These are phyloP conservation scores for Cacoxenus indagator DNA, from an alignment of 2,888 invertebrate species.

Conservation along the genomic window DNA sequence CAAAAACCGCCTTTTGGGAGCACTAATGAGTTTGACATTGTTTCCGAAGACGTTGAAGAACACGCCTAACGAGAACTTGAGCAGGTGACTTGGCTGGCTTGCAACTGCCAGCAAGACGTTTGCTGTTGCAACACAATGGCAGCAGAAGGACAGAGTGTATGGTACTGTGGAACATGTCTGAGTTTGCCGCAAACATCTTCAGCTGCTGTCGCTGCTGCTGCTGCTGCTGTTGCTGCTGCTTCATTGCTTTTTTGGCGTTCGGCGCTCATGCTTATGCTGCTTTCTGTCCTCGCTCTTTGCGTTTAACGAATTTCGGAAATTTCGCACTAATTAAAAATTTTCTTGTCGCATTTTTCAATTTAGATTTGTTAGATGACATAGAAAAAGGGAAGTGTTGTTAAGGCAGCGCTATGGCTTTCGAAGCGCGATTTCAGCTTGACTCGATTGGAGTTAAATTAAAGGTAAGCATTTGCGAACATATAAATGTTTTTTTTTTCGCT, in stretches of 20 bases:
- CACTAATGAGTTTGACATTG: conserved; percentile 66
- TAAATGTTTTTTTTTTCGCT: background rate
- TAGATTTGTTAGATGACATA: conserved; percentile 17
- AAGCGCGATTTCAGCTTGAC: too few relatives aligned
- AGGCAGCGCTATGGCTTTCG: conserved; percentile 21
- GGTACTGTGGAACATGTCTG: too few relatives aligned
- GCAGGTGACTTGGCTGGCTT: too few relatives aligned
- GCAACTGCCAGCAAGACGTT: too few relatives aligned
- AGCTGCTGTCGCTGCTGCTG: conserved; percentile 28
- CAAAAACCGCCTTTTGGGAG: conserved; percentile 59
- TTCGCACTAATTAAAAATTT: conserved; percentile 55
- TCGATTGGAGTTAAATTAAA: too few relatives aligned
- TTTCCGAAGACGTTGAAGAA: conserved; percentile 38
- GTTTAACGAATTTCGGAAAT: conserved; percentile 19
- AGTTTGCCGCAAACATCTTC: too few relatives aligned
- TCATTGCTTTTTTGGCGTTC: background rate
- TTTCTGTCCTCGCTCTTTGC: background rate
- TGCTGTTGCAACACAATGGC: too few relatives aligned
- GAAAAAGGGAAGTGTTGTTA: conserved; percentile 30
- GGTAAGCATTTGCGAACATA: too few relatives aligned
- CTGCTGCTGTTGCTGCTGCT: background rate
- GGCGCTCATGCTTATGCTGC: conserved; percentile 27
- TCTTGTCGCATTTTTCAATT: conserved; percentile 48
- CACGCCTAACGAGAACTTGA: conserved; percentile 27
- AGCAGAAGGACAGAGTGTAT: too few relatives aligned